Percentiles rank a stretch among this genome's conserved stretches.
phyloP scores from a whole-genome alignment of 2,113 vertebrate genomes.

The Apodemus speciosus region DNA sequence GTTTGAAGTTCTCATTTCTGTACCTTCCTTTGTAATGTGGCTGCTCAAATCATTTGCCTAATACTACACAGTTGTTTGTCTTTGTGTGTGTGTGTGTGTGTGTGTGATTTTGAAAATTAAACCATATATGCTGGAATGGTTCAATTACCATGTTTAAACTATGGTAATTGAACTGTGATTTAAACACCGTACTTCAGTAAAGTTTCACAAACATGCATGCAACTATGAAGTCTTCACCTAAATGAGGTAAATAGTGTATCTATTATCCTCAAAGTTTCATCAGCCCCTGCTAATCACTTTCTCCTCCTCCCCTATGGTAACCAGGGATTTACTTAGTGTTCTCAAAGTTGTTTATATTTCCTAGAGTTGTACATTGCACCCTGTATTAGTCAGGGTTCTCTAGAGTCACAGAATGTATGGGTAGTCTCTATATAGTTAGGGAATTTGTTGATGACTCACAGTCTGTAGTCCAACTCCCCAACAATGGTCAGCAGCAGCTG shows the following conservation, averaged over 20 bases:
- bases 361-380: slow-evolving; percentile 15
- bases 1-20: slow-evolving; percentile 43
- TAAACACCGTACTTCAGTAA: neutral
- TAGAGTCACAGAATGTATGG: too few relatives aligned
- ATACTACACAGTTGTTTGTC: slow-evolving; percentile 4
- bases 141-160: too few relatives aligned
- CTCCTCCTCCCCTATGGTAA: neutral
- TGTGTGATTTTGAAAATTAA: neutral
- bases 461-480: too few relatives aligned
- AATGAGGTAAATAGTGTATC: neutral
- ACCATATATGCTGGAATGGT: neutral
- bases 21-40: slow-evolving; percentile 25
- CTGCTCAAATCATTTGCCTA: slow-evolving; percentile 34
- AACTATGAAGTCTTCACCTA: neutral
- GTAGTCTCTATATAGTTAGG: too few relatives aligned
- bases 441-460: too few relatives aligned
- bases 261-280: slow-evolving; percentile 5
- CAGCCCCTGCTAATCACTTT: neutral
- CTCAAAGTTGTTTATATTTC: slow-evolving; percentile 6
- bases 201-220: neutral
- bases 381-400: neutral
- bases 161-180: neutral
- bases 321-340: neutral
- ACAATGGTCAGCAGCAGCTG: too few relatives aligned
- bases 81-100: too few relatives aligned